These are phyloP conservation scores for Scaptomyza polygonia DNA, from an alignment of 2,888 invertebrate species.

Conservation along the genomic window DNA sequence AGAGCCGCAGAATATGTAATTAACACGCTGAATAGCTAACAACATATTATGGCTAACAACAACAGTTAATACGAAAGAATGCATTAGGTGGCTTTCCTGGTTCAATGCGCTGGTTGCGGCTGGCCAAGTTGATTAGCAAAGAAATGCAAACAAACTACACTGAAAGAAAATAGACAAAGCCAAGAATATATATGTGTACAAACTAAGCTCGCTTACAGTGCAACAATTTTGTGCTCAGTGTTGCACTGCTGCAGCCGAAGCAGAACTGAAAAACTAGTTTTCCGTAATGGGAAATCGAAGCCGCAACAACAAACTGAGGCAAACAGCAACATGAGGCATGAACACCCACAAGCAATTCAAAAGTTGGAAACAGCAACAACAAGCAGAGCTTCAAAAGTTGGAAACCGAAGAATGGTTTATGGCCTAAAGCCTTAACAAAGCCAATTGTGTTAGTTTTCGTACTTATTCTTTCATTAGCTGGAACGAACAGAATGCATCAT, in stretches of 20 bases:
- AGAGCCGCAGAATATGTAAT: constrained; percentile 52
- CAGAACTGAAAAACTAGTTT: constrained; percentile 50
- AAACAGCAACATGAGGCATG: constrained; percentile 3
- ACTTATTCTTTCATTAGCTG: constrained; percentile 38
- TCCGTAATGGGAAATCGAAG: constrained; percentile 69
- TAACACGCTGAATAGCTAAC: constrained; percentile 70
- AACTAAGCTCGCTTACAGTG: no score
- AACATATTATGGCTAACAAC: constrained; percentile 22
- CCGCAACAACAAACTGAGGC: constrained; percentile 26
- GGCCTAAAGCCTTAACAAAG: constrained; percentile 20
- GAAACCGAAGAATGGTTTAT: constrained; percentile 25
- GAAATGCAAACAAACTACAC: constrained; percentile 39
- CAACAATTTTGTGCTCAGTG: neutral
- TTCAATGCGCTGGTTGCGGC: constrained; percentile 62
- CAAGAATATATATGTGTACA: no score
- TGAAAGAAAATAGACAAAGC: neutral
- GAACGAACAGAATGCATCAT: constrained; percentile 21
- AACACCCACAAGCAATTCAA: constrained; percentile 19
- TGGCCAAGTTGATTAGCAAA: constrained; percentile 62
- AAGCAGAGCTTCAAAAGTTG: constrained; percentile 1
- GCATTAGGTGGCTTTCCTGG: constrained; percentile 60
- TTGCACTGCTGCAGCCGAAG: neutral
- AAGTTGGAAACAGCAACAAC: constrained; percentile 53
- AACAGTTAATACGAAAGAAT: constrained; percentile 44
- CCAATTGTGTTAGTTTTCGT: constrained; percentile 20